Evolutionary conservation across 2,113 vertebrate species (phyloP).

Genomic region (Varanus salvator): DNA sequence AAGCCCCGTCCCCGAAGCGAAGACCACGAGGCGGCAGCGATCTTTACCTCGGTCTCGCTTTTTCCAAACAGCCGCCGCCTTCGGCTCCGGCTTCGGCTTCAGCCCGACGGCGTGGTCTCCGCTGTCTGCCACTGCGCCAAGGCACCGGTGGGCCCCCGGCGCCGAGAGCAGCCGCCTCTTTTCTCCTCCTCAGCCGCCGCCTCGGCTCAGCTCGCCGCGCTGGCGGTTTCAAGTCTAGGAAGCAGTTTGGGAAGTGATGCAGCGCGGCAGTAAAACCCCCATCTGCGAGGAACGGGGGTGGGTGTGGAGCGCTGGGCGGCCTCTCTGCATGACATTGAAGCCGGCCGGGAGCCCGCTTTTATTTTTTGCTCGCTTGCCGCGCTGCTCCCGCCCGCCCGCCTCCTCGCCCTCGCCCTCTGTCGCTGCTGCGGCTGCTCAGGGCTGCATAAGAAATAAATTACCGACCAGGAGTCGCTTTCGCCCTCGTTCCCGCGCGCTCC

Average conservation of each 20-base stretch:
- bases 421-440: too few species aligned
- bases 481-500: slow-evolving; percentile 22
- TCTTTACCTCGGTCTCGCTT: background rate
- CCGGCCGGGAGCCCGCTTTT: background rate
- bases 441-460: slow-evolving; percentile 30
- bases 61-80: background rate
- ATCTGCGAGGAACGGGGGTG: background rate
- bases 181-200: background rate
- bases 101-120: background rate
- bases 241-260: slow-evolving; percentile 25
- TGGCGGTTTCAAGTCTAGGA: background rate
- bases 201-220: background rate
- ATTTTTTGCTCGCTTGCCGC: background rate
- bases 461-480: slow-evolving; percentile 31
- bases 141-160: background rate
- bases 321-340: background rate
- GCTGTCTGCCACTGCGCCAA: background rate
- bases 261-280: background rate
- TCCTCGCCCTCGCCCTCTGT: background rate
- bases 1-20: background rate
- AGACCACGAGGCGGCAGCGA: background rate
- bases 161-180: background rate
- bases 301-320: background rate
- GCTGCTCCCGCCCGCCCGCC: background rate
- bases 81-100: background rate